Evolutionary conservation across 2,888 invertebrate species (phyloP), one percentile per base, ranked within the genome.

Genomic region (Scelioninae gen. 2): DNA sequence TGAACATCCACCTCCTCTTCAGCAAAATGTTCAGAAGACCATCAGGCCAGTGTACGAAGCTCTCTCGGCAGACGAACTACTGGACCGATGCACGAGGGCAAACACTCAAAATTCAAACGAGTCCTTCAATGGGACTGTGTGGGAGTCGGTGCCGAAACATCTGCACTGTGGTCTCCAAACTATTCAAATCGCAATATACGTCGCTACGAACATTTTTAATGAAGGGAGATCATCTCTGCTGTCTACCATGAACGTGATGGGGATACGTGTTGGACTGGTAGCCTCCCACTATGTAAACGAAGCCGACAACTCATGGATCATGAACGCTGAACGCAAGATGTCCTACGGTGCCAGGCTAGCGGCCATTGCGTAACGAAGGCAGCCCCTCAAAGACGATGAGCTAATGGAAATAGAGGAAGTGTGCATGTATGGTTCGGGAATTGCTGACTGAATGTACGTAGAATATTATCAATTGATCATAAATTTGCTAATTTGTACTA

Each of bases 101-200:
- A 61, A 75, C 57, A 78, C 73, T 22, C 77, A 78, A 58, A 83
- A 83, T 55, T 78, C 78, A 18, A 83, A 83, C 48, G 82, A 83
- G 65, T 79, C 80, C 53, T 81, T 78, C 15, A 82, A 83, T 65
- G 74, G 79, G 19, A 71, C 79, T 7, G 76, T 83, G 16, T 82
- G 81, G 82, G 78, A 77, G 58, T 76, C 80, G 55, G 37, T 77
- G 57, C 78, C 79, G 18, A 79, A 80, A 73, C 74, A 72, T 45
- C 9, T 72, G 41, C 13, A 77, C 63, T 70, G 31, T 19, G 74
- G 5, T 15, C 37, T 37, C 2, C 67, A 76, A 70, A 76, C 70
- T 18, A 28, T 78, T 31, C 73, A 78, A 65, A 78, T 76, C 31
- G 57, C 60, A 33, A 60, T 73, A 19, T 78, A 45, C 68, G 73